Evolutionary conservation across 2,797 vertebrate species (phyloP).

Genomic region (Sciurus carolinensis): DNA sequence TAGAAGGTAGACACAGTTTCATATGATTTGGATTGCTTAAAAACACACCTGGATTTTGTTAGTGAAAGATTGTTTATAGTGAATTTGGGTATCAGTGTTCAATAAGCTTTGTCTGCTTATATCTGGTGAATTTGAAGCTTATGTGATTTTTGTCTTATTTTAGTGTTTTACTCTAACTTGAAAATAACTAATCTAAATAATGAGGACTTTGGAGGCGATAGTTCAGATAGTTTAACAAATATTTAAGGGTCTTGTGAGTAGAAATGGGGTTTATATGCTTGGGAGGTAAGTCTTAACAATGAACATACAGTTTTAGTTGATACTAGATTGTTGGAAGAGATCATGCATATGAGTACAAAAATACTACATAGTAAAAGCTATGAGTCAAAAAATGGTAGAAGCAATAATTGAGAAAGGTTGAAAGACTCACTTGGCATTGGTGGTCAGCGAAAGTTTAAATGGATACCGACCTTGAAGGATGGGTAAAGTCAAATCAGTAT

Average conservation of each 20-base stretch:
- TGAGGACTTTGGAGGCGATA: constrained; percentile 51
- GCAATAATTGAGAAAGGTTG: constrained; percentile 35
- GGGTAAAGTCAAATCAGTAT: constrained; percentile 22
- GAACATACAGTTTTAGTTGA: constrained; percentile 8
- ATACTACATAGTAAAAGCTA: background rate
- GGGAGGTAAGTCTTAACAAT: constrained; percentile 12
- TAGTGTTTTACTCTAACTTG: constrained; percentile 53
- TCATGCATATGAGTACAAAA: constrained; percentile 13
- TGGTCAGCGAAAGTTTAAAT: constrained; percentile 32
- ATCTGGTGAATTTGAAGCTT: constrained; percentile 12
- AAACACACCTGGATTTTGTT: constrained; percentile 35
- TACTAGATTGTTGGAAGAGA: constrained; percentile 41
- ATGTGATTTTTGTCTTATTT: constrained; percentile 11
- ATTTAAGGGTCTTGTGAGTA: constrained; percentile 49
- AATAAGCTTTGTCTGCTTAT: constrained; percentile 30
- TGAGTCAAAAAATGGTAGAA: background rate
- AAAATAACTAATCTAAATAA: constrained; percentile 28
- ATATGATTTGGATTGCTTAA: constrained; percentile 21
- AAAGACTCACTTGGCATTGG: background rate
- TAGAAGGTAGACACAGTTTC: constrained; percentile 10
- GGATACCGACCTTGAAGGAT: background rate
- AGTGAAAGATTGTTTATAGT: constrained; percentile 17
- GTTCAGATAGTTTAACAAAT: constrained; percentile 42
- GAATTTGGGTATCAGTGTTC: constrained; percentile 37
- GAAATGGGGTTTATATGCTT: constrained; percentile 20